phyloP scores from a whole-genome alignment of 2,797 vertebrate genomes.

The Danionella dracula region DNA sequence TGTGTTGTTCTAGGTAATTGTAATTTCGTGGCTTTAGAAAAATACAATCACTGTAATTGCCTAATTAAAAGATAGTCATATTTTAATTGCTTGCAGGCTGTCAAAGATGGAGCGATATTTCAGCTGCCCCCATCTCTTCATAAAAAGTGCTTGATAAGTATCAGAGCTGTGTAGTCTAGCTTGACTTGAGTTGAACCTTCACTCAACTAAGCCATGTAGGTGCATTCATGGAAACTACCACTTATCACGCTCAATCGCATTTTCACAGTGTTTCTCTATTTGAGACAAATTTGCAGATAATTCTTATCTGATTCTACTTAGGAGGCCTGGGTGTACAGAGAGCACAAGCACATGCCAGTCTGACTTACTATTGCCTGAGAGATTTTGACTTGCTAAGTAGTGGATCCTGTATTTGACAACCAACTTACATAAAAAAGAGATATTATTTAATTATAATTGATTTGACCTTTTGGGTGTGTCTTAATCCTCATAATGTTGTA shows the following conservation, averaged over 20 bases:
- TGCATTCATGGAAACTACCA: conserved; percentile 48
- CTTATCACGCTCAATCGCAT: conserved; percentile 46
- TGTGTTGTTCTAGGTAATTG: conserved; percentile 50
- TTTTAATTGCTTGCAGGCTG: conserved; percentile 55
- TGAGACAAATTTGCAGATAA: conserved; percentile 51
- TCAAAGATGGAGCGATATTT: conserved; percentile 48
- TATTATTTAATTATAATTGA: too few species aligned
- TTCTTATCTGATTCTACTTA: conserved; percentile 61
- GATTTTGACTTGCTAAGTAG: too few species aligned
- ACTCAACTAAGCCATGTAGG: conserved; percentile 37
- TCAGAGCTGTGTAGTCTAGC: conserved; percentile 22
- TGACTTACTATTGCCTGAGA: too few species aligned
- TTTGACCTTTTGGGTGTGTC: too few species aligned
- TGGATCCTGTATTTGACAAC: too few species aligned
- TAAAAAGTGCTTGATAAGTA: conserved; percentile 10
- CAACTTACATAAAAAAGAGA: too few species aligned
- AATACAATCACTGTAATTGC: conserved; percentile 54
- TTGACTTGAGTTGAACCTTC: conserved; percentile 33
- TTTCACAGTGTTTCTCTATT: conserved; percentile 3
- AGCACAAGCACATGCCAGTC: too few species aligned
- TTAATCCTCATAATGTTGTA: too few species aligned
- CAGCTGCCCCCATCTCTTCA: conserved; percentile 28
- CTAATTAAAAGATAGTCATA: conserved; percentile 45
- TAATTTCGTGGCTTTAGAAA: conserved; percentile 51
- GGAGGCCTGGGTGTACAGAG: conserved; percentile 53